Evolutionary conservation across 1,140 invertebrate species (phyloP).

Genomic region (Fopius arisanus): DNA sequence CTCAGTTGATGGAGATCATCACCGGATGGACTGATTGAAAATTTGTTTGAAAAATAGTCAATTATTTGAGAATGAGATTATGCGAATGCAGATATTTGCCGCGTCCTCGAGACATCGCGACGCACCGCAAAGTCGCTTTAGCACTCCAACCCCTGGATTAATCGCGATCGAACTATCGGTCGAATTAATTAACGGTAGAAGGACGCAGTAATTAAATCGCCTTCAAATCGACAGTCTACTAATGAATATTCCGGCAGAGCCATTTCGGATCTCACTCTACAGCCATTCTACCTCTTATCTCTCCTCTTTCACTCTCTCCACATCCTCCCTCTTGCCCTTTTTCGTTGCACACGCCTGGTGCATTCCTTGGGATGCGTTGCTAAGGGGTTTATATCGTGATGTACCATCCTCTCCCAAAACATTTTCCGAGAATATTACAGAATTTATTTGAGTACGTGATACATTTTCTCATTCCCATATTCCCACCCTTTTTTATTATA

Average conservation of each 20-base stretch:
- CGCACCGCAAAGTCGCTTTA: neutral
- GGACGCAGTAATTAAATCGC: conserved; percentile 52
- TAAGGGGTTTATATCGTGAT: conserved; percentile 21
- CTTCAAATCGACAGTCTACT: conserved; percentile 47
- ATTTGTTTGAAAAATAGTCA: neutral
- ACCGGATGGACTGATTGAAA: neutral
- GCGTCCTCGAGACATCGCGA: neutral
- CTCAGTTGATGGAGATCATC: neutral
- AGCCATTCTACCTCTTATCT: neutral
- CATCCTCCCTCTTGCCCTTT: conserved; percentile 13
- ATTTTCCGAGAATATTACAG: conserved; percentile 34
- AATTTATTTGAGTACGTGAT: neutral
- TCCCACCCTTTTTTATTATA: too few species aligned
- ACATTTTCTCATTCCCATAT: neutral
- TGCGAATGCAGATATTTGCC: neutral
- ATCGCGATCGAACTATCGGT: conserved; percentile 49
- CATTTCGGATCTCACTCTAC: neutral
- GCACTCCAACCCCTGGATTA: conserved; percentile 32
- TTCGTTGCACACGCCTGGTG: conserved; percentile 24
- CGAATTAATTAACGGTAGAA: conserved; percentile 55
- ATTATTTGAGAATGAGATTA: neutral
- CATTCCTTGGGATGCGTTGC: conserved; percentile 37
- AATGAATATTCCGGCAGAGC: conserved; percentile 50
- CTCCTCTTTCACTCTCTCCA: conserved; percentile 9
- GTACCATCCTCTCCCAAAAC: conserved; percentile 22